A percentile compares a stretch with the other conserved stretches of the same genome.
Conservation (phyloP, 92 coral and sea anemone species). For the Paragorgia papillata region DNA sequence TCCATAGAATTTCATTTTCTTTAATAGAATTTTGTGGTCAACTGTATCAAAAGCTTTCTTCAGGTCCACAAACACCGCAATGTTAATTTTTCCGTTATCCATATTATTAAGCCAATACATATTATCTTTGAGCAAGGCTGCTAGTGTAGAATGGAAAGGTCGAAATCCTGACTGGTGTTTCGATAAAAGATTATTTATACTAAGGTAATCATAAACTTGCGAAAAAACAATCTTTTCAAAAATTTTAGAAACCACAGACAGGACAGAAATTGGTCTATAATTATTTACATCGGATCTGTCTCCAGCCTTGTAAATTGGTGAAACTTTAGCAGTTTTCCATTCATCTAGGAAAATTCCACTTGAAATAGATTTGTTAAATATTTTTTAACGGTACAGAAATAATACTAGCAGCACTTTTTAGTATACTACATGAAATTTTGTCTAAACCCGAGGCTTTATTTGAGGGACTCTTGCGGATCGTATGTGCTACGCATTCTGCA, state of each 20-base stretch:
- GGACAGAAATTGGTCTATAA: constrained; percentile 10
- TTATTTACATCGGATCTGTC: constrained; percentile 3
- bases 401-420: constrained; percentile 1
- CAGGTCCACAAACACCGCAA: constrained; percentile 8
- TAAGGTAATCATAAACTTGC: neutral
- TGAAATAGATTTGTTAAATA: constrained; percentile 17
- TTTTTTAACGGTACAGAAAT: constrained; percentile 1
- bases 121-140: neutral
- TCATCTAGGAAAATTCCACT: constrained; percentile 35
- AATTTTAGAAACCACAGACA: constrained; percentile 9
- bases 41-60: constrained; percentile 24
- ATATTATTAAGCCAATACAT: neutral
- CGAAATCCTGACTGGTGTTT: neutral
- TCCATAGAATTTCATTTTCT: neutral
- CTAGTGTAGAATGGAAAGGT: neutral
- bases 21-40: constrained; percentile 1
- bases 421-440: neutral
- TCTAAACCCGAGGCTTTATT: constrained; percentile 20
- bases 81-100: constrained; percentile 3
- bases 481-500: neutral
- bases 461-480: neutral
- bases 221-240: constrained; percentile 11
- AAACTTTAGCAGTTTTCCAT: constrained; percentile 30
- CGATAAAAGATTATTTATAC: neutral
- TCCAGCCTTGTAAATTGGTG: constrained; percentile 15